A percentile compares a stretch with the other conserved stretches of the same genome.
Conservation (phyloP, 2,888 invertebrate species). For the Anoplius nigerrimus region DNA sequence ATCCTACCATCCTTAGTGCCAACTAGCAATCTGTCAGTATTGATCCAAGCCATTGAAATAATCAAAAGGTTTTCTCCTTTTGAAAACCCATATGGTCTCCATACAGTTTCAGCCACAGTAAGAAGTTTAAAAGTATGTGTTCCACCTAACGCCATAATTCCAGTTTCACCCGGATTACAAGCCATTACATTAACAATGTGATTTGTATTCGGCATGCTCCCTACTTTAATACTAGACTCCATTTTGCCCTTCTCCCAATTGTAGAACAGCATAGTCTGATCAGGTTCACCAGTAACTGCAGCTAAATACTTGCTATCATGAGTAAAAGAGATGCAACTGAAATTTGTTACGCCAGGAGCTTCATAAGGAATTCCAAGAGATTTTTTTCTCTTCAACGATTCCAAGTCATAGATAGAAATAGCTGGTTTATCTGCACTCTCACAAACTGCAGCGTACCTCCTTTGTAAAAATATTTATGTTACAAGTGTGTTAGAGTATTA, state of each 20-base stretch:
- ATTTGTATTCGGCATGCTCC: constrained; percentile 82
- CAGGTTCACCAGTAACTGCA: constrained; percentile 88
- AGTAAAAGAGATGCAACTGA: constrained; percentile 86
- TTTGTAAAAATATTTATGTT: constrained; percentile 34
- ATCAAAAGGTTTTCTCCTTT: constrained; percentile 87
- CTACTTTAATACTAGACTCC: constrained; percentile 84
- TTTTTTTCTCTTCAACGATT: constrained; percentile 82
- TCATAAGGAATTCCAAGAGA: constrained; percentile 81
- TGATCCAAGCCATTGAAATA: constrained; percentile 87
- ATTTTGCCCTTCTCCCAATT: constrained; percentile 89
- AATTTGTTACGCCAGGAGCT: constrained; percentile 78
- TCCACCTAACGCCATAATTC: constrained; percentile 82
- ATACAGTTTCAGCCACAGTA: constrained; percentile 85
- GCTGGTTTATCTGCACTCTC: constrained; percentile 81
- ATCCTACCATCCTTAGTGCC: constrained; percentile 88
- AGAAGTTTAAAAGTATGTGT: constrained; percentile 84
- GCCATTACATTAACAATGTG: constrained; percentile 82
- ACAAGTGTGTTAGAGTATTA: background rate
- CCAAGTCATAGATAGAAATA: constrained; percentile 84
- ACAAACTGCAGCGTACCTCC: constrained; percentile 81
- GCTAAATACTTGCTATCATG: constrained; percentile 88
- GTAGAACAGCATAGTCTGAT: constrained; percentile 88
- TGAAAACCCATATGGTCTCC: constrained; percentile 89
- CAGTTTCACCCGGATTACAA: constrained; percentile 86
- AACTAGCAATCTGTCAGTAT: constrained; percentile 87